Conservation (phyloP, 2,113 vertebrate species). For the Globicephala melas region DNA sequence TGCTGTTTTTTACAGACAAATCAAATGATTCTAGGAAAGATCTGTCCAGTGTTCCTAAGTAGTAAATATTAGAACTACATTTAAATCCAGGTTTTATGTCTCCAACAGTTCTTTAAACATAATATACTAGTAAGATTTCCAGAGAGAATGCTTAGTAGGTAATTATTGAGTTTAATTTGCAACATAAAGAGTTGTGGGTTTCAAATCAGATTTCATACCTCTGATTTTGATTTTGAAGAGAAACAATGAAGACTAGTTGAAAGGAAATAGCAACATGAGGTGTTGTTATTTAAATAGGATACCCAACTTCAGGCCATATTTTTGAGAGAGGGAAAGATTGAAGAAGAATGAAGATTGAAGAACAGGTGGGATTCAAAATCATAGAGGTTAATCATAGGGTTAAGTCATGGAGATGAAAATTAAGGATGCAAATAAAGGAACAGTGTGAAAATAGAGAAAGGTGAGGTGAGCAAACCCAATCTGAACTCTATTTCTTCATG, state of each 20-base stretch:
- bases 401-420: not conserved
- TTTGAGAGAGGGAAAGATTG: not conserved
- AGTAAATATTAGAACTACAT: not conserved
- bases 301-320: not conserved
- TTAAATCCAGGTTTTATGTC: not conserved
- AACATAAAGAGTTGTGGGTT: not conserved
- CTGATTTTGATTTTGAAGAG: slow-evolving; percentile 31
- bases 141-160: not conserved
- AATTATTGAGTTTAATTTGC: not conserved
- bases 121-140: not conserved
- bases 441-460: not conserved
- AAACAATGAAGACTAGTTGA: not conserved
- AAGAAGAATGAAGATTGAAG: not conserved
- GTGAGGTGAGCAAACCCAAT: not conserved
- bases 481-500: not conserved
- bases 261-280: not conserved
- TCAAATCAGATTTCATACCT: not conserved
- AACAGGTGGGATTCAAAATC: not conserved
- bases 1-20: not conserved
- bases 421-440: not conserved
- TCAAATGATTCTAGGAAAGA: not conserved
- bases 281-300: not conserved
- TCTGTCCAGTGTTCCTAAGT: not conserved
- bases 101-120: not conserved
- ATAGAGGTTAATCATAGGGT: not conserved